phyloP scores from a whole-genome alignment of 2,113 vertebrate species.

The Pterocles burchelli region DNA sequence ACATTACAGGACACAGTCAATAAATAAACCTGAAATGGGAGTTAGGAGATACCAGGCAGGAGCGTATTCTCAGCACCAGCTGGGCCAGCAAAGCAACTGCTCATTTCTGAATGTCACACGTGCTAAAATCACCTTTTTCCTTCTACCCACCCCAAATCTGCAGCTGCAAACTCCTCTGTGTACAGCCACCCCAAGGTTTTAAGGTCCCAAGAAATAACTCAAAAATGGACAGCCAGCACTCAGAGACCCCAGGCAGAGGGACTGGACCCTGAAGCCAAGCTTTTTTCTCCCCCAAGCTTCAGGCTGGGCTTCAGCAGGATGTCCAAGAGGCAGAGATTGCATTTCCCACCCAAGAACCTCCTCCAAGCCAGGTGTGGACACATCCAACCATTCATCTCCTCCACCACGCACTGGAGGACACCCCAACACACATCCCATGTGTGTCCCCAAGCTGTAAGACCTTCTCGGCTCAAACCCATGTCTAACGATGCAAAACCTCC shows the following conservation, averaged over 20 bases:
- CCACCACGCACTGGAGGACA: too few species aligned
- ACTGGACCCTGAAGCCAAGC: background rate
- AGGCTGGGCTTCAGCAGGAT: background rate
- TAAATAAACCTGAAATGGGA: background rate
- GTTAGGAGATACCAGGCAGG: background rate
- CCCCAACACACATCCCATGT: rapidly evolving
- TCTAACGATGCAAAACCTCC: background rate
- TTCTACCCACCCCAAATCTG: background rate
- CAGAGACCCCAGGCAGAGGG: background rate
- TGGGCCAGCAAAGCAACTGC: background rate
- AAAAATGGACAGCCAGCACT: too few species aligned
- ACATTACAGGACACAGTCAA: background rate
- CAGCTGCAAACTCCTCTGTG: background rate
- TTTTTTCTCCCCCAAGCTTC: background rate
- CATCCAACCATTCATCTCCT: background rate
- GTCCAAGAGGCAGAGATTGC: background rate
- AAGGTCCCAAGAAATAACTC: background rate
- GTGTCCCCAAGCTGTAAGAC: background rate
- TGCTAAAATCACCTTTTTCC: background rate
- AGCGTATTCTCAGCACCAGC: background rate
- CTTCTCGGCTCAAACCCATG: background rate
- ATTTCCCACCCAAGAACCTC: background rate
- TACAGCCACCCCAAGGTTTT: background rate
- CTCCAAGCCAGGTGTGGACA: background rate
- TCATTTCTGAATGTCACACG: background rate